A percentile compares a stretch with the other conserved stretches of the same genome.
These are phyloP conservation scores for Lophura nycthemera DNA, from an alignment of 2,113 vertebrate species.

Conservation along the genomic window DNA sequence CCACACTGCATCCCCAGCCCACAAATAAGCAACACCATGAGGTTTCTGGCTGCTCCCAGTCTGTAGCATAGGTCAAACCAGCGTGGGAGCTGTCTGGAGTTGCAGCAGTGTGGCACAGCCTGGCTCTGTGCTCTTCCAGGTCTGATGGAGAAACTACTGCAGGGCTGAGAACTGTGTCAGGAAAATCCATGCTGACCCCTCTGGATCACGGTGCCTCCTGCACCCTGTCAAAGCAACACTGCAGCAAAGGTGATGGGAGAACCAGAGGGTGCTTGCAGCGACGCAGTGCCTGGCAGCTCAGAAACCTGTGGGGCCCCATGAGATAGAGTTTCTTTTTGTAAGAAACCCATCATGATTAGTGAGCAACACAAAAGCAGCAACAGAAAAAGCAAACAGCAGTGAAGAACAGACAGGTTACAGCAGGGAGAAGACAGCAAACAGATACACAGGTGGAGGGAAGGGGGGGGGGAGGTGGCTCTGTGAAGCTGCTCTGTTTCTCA, in stretches of 20 bases:
- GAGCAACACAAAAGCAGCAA: fast-evolving
- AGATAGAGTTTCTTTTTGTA: not conserved
- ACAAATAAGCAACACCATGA: not conserved
- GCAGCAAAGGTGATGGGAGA: not conserved
- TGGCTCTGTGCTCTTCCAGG: not conserved
- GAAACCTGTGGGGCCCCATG: not conserved
- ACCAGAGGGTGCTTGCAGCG: not conserved
- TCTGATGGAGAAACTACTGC: too few relatives aligned
- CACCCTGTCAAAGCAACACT: not conserved
- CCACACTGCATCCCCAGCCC: not conserved
- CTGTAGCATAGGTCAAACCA: not conserved
- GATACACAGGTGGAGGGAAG: not conserved
- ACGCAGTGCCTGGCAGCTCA: not conserved
- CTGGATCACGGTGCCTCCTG: not conserved
- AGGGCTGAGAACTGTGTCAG: not conserved
- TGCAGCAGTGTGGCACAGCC: not conserved
- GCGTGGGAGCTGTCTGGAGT: not conserved
- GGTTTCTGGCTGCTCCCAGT: not conserved
- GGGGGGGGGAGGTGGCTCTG: fast-evolving
- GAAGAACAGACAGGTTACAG: not conserved
- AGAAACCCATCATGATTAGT: not conserved
- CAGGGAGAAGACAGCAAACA: not conserved
- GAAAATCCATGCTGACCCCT: not conserved
- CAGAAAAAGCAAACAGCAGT: not conserved
- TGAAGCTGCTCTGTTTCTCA: fast-evolving